phyloP scores from a whole-genome alignment of 2,888 invertebrate species.

The Phengaris alcon region DNA sequence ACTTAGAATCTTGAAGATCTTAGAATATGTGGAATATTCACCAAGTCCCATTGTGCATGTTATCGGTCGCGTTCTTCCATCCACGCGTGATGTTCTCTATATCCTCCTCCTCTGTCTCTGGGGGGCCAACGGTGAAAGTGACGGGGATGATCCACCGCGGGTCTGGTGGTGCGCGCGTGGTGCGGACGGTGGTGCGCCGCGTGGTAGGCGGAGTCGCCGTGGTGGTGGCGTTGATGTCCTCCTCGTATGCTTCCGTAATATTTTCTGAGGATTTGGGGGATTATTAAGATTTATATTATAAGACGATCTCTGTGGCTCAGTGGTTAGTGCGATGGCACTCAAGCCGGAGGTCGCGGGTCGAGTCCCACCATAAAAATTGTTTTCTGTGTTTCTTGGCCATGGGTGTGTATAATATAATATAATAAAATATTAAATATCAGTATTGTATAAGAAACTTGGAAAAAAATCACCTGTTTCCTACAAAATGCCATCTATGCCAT shows the following conservation, averaged over 20 bases:
- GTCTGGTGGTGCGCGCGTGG: constrained; percentile 48
- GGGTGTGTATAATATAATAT: too few species aligned
- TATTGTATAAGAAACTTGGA: too few species aligned
- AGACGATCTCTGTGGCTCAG: too few species aligned
- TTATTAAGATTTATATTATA: too few species aligned
- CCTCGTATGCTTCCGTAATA: constrained; percentile 67
- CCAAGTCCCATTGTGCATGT: constrained; percentile 63
- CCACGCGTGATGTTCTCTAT: constrained; percentile 56
- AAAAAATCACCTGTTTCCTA: too few species aligned
- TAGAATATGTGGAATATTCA: constrained; percentile 35
- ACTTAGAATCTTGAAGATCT: too few species aligned
- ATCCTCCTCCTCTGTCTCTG: constrained; percentile 68
- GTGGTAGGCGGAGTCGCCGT: constrained; percentile 50
- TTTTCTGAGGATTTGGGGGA: constrained; percentile 56
- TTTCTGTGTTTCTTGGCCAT: too few species aligned
- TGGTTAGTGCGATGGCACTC: too few species aligned
- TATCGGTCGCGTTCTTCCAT: constrained; percentile 56
- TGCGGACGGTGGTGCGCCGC: constrained; percentile 43
- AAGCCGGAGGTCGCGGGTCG: too few species aligned
- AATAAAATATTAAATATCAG: too few species aligned
- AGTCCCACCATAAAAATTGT: too few species aligned
- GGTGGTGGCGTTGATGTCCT: constrained; percentile 59
- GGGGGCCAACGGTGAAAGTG: constrained; percentile 84
- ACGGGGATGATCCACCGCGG: constrained; percentile 88
- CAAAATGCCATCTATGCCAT: too few species aligned